phyloP scores from a whole-genome alignment of 2,113 vertebrate species.

The Polyodon spathula region DNA sequence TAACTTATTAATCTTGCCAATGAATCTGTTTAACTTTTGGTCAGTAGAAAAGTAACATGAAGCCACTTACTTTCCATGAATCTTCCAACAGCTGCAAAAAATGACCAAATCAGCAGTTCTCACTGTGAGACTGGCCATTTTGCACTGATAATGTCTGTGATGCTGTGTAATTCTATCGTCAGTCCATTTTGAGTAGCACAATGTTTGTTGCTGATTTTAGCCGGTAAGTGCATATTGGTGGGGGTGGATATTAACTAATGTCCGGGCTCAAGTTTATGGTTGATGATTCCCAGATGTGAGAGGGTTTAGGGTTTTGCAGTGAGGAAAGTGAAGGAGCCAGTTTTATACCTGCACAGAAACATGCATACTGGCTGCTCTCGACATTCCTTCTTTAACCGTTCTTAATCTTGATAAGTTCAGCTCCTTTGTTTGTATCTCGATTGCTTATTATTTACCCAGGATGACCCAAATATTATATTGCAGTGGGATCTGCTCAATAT shows the following conservation, averaged over 20 bases:
- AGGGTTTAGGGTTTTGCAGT: background rate
- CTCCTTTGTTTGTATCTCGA: background rate
- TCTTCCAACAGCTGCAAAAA: background rate
- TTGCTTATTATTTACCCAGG: background rate
- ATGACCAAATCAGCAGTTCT: background rate
- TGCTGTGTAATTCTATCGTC: background rate
- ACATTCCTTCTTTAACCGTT: background rate
- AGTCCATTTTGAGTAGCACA: background rate
- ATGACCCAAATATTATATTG: background rate
- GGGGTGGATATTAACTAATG: constrained; percentile 1
- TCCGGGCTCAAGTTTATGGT: constrained; percentile 1
- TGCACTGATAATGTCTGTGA: background rate
- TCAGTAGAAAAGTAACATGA: background rate
- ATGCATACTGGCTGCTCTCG: background rate
- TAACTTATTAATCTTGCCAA: background rate
- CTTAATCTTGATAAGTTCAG: too few species aligned
- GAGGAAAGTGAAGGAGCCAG: constrained; percentile 5
- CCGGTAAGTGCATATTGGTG: background rate
- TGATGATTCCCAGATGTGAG: constrained; percentile 6
- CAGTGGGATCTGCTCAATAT: background rate
- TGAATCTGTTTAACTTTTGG: background rate
- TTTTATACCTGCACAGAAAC: constrained; percentile 3
- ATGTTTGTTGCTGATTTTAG: background rate
- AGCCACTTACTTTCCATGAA: background rate
- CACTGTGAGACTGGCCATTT: too few species aligned